Base-by-base conservation (phyloP, 2,797 vertebrate genomes). In the Smutsia gigantea region DNA sequence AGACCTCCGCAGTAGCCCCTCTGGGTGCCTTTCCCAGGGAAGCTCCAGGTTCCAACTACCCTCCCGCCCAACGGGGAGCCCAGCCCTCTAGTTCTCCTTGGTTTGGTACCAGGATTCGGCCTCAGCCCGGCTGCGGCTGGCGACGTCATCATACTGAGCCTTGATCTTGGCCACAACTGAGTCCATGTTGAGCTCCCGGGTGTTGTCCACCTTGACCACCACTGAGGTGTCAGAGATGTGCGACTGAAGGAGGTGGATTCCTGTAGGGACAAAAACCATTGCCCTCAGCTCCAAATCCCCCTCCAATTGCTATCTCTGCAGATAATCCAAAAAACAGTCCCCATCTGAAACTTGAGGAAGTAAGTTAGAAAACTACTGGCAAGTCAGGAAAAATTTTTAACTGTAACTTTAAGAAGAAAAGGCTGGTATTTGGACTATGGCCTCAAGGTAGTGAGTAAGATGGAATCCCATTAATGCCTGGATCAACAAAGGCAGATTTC, bases 151-250 rank as follows among this genome's bases (percentile, higher is more conserved):
- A 29, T 97, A 97, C 53, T 96, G 94, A 93, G 97, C 97, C 85
- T 97, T 97, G 63, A 97, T 97, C 93, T 97, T 63, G 0, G 96
- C 96, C 51, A 97, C 93, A 8, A 88, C 78, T 0, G 53, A 71
- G 51, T 97, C 95, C 96, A 97, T 95, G 72, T 90, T 95, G 71
- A 97, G 90, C 25, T 95, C 96, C 66, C 51, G 27, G 77, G 92
- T 96, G 13, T 96, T 97, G 96, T 98, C 92, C 96, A 95, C 95
- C 92, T 95, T 96, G 46, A 95, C 96, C 42, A 97, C 96, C 18
- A 97, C 90, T 0, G 90, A 97, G 2, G 96, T 97, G 31, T 97
- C 96, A 6, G 96, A 97, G 61, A 97, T 97, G 15, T 97, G 95
- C 4, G 95, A 97, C 39, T 94, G 95, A 66, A 97, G 90, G 23